Base-by-base conservation (phyloP, 1,140 invertebrate species). In the Maniola jurtina region DNA sequence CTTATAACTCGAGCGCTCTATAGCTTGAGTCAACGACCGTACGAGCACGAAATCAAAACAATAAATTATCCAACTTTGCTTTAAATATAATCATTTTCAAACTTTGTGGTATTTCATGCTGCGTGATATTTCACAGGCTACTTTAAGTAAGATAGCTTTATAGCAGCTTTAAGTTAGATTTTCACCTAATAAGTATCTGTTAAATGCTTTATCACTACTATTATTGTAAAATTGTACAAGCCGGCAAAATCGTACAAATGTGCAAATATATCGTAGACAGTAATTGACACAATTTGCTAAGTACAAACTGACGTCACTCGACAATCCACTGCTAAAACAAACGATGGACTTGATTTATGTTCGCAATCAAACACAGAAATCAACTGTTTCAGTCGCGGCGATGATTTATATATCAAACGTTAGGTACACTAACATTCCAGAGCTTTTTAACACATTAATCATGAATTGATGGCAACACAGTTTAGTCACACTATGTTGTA, bases 311-410 rank as follows among this genome's bases (percentile, higher is more conserved):
- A 61, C 47, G 25, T 52, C 54, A 52, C 60, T 57, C 8, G 5
- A 63, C 60, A 52, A 57, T 58, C 55, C 47, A 57, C 62, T 14
- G 58, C 25, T 64, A 13, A 55, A 69, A 70, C 68, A 73, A 70
- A 73, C 62, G 61, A 65, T 68, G 50, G 50, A 65, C 48, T 67
- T 70, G 71, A 76, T 76, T 76, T 73, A 76, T 71, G 66, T 56
- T 67, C 57, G 42, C 67, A 70, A 73, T 72, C 69, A 62, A 73
- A 76, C 54, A 65, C 71, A 71, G 65, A 48, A 71, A 70, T 73
- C 63, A 67, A 68, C 65, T 65, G 68, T 58, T 68, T 63, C 55
- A 68, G 66, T 68, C 66, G 57, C 56, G 9, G 38, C 52, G 36
- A 68, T 68, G 66, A 68, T 68, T 62, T 68, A 68, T 68, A 45